These are phyloP conservation scores for Stomatorhinus ivindoensis DNA, from an alignment of 2,113 vertebrate species.

Conservation along the genomic window DNA sequence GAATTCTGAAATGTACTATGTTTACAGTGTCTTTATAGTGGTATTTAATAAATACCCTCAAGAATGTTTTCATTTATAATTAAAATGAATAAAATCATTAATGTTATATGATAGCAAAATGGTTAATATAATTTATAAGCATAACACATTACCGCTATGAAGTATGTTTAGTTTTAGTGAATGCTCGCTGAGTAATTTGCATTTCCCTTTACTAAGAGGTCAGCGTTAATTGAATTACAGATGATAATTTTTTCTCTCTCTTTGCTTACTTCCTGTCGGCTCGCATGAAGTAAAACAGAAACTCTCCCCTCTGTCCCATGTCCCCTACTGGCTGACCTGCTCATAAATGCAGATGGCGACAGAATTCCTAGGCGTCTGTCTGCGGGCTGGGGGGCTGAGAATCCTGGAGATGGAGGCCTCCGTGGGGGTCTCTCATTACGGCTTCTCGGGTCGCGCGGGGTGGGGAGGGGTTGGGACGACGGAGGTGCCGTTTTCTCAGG, in stretches of 20 bases:
- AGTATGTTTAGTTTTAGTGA: neutral
- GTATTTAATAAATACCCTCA: neutral
- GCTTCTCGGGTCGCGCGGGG: neutral
- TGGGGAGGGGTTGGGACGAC: neutral
- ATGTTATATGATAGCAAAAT: neutral
- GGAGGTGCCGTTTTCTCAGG: neutral
- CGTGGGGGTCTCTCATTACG: neutral
- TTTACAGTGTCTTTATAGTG: neutral
- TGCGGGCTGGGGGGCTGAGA: neutral
- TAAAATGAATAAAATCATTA: neutral
- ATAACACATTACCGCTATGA: neutral
- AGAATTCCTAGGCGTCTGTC: neutral
- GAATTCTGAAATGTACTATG: neutral
- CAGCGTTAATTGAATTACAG: neutral
- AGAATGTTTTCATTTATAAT: neutral
- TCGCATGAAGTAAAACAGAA: neutral
- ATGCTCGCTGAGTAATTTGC: neutral
- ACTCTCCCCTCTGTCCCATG: neutral
- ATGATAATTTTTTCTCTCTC: neutral
- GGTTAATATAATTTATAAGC: neutral
- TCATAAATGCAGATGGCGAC: neutral
- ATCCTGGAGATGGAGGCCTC: neutral
- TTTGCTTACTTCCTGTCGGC: neutral
- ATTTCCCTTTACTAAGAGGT: neutral
- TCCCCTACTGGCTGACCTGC: neutral